phyloP scores from a whole-genome alignment of 2,888 invertebrate species.

The Drosophila lutescens region DNA sequence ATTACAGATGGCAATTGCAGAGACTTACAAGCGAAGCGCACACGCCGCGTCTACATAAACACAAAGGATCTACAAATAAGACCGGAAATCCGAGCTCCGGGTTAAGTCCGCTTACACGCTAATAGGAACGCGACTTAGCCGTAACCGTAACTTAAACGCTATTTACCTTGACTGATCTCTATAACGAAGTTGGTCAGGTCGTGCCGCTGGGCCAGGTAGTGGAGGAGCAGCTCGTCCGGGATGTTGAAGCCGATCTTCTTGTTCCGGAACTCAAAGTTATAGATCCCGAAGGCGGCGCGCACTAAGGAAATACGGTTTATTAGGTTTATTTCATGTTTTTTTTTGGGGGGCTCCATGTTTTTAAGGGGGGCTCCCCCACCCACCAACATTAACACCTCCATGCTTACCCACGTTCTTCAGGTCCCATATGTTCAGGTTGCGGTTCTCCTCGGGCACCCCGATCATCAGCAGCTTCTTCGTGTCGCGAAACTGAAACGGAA shows the following conservation, averaged over 20 bases:
- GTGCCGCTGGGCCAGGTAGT: conserved; percentile 81
- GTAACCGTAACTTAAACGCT: conserved; percentile 14
- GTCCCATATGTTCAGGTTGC: conserved; percentile 81
- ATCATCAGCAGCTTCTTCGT: conserved; percentile 81
- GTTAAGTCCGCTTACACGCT: conserved; percentile 63
- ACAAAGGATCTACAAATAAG: conserved; percentile 37
- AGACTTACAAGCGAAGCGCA: conserved; percentile 82
- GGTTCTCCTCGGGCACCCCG: conserved; percentile 75
- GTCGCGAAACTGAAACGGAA: conserved; percentile 83
- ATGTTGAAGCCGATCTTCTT: conserved; percentile 83
- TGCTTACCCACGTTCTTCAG: conserved; percentile 82
- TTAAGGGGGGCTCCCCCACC: not conserved
- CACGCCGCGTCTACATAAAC: conserved; percentile 74
- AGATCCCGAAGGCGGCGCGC: conserved; percentile 79
- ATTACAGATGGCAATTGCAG: conserved; percentile 75
- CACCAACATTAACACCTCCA: not conserved
- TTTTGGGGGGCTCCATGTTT: not conserved
- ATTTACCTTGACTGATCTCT: conserved; percentile 83
- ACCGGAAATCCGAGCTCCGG: not conserved
- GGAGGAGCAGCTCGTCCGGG: conserved; percentile 81
- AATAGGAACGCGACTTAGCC: conserved; percentile 62
- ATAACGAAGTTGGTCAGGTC: conserved; percentile 83
- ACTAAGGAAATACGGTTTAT: conserved; percentile 54
- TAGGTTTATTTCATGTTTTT: not conserved
- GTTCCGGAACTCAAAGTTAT: conserved; percentile 82